Percentiles rank a stretch among this genome's conserved stretches.
These are phyloP conservation scores for Cryptophagus acutangulus DNA, from an alignment of 2,888 invertebrate genomes.

Conservation along the genomic window DNA sequence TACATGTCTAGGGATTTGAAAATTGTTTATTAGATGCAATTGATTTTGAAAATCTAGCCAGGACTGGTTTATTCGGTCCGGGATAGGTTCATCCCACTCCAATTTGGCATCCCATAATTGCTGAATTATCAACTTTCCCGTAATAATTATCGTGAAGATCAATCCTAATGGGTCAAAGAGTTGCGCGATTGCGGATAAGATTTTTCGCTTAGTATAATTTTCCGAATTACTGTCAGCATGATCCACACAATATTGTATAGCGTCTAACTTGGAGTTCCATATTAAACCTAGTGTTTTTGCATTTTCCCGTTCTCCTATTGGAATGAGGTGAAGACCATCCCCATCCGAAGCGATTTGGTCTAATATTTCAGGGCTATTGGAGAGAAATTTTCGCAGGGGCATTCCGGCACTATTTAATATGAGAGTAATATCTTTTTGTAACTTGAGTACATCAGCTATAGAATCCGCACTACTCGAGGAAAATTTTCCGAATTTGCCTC, in stretches of 20 bases:
- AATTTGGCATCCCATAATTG: conserved; percentile 15
- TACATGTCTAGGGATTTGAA: conserved; percentile 5
- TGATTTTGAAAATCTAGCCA: conserved; percentile 8
- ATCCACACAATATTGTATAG: conserved; percentile 10
- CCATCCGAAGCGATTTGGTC: background rate
- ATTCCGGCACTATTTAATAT: conserved; percentile 7
- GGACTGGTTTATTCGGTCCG: conserved; percentile 2
- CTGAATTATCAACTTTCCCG: conserved; percentile 12
- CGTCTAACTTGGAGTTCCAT: conserved; percentile 9
- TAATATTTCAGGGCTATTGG: conserved; percentile 8
- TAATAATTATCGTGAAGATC: conserved; percentile 13
- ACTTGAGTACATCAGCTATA: conserved; percentile 2
- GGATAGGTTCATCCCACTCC: conserved; percentile 14
- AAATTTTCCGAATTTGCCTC: background rate
- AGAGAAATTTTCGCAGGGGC: conserved; percentile 11
- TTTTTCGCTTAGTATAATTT: conserved; percentile 11
- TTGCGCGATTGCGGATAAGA: conserved; percentile 14
- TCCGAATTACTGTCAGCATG: conserved; percentile 3
- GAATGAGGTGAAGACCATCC: background rate
- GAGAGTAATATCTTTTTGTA: conserved; percentile 7
- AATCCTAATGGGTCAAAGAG: conserved; percentile 17
- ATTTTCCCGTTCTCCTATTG: conserved; percentile 10
- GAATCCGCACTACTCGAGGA: conserved; percentile 4
- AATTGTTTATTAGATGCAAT: conserved; percentile 2
- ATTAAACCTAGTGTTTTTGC: conserved; percentile 11